These are phyloP conservation scores for Tholera decimalis DNA, from an alignment of 2,888 invertebrate species.

Conservation along the genomic window DNA sequence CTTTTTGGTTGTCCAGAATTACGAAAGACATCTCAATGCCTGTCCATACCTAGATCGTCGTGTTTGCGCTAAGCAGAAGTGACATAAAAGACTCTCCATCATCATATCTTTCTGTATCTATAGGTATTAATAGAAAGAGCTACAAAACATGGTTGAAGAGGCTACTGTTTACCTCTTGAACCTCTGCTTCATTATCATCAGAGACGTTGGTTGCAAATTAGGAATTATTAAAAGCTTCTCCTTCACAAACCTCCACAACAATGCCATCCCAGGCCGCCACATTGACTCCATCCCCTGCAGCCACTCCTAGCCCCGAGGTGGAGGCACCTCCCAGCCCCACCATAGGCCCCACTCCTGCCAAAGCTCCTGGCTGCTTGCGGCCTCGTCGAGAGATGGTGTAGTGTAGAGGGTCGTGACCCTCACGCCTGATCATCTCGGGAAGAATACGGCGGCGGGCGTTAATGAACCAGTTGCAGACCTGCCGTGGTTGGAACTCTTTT, in stretches of 20 bases:
- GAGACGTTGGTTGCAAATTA: not conserved
- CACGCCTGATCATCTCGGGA: conserved; percentile 97
- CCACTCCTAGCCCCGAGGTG: conserved; percentile 72
- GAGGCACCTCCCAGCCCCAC: conserved; percentile 72
- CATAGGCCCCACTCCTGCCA: conserved; percentile 77
- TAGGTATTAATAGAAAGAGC: too few species aligned
- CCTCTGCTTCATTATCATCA: not conserved
- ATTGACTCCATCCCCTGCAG: conserved; percentile 71
- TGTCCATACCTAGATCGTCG: too few species aligned
- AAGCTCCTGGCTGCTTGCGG: conserved; percentile 92
- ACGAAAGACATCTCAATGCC: too few species aligned
- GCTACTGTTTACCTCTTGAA: not conserved
- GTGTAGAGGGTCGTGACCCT: conserved; percentile 97
- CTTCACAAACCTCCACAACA: conserved; percentile 79
- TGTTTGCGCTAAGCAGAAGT: too few species aligned
- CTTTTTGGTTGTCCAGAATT: too few species aligned
- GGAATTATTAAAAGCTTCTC: not conserved
- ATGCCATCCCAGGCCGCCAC: conserved; percentile 84
- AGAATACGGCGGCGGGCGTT: conserved; percentile 97
- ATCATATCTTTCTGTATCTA: too few species aligned
- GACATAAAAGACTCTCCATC: too few species aligned
- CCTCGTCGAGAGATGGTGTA: conserved; percentile 97
- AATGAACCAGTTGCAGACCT: conserved; percentile 98
- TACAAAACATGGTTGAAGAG: too few species aligned
- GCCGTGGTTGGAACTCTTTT: not conserved